Conservation (phyloP, 2,113 vertebrate species). For the Callopanchax toddi region DNA sequence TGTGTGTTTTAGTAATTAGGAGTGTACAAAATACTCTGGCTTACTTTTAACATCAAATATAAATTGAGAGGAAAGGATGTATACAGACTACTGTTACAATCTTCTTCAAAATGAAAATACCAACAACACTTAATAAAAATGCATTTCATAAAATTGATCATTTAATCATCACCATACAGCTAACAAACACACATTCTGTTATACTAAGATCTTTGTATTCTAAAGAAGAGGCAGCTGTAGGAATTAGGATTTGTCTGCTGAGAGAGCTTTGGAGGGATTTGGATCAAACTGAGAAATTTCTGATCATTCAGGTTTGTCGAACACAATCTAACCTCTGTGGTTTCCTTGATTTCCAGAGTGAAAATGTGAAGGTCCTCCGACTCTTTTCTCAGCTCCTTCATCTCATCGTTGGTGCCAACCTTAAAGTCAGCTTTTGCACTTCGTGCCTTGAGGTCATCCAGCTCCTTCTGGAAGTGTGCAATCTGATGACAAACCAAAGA, state of each 20-base stretch:
- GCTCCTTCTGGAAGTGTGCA: constrained; percentile 93
- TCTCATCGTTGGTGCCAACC: constrained; percentile 87
- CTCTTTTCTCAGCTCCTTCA: constrained; percentile 86
- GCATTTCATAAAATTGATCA: too few species aligned
- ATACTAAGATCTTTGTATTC: neutral
- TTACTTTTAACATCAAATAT: too few species aligned
- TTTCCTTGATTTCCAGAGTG: constrained; percentile 92
- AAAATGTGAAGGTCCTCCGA: constrained; percentile 87
- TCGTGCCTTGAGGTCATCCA: constrained; percentile 89
- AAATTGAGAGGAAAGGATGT: too few species aligned
- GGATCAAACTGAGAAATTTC: neutral
- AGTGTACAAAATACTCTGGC: too few species aligned
- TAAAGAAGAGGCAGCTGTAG: neutral
- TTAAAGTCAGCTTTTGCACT: constrained; percentile 85
- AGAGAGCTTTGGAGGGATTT: too few species aligned
- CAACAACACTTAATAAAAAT: too few species aligned
- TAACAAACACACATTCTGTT: neutral
- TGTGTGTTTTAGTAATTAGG: too few species aligned
- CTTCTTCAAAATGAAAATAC: too few species aligned
- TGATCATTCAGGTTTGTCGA: constrained; percentile 1
- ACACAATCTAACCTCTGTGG: constrained; percentile 85
- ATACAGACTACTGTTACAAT: too few species aligned
- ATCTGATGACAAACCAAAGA: constrained; percentile 78
- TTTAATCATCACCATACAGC: too few species aligned
- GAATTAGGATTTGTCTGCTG: neutral